Base-by-base conservation (phyloP, 2,113 vertebrate species). In the Dasyprocta punctata region DNA sequence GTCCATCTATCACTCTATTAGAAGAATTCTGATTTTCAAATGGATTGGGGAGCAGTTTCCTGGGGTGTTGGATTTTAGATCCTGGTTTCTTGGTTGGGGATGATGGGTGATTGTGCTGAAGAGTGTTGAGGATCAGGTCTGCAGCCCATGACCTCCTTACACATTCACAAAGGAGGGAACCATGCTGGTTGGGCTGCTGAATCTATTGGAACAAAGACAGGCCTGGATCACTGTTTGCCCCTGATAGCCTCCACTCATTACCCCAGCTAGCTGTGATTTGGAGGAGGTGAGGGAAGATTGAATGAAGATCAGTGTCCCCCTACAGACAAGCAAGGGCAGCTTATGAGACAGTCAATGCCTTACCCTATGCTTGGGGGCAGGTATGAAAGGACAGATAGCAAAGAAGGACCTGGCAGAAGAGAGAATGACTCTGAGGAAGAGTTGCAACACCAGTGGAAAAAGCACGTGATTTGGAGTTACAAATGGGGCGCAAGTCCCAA, bases 391-490 rank as follows among this genome's bases (percentile, higher is more conserved):
- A 49, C 63, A 69, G n/a, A 16, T 0, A 3, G 69, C 69, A 69
- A 47, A 3, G 49, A 41, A 65, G 11, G 38, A 16, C 22, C 1
- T 12, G 19, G 49, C 2, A 52, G 38, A 60, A 77, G 47, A 22
- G 28, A 61, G 24, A 33, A 26, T 9, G 4, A 7, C 3, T 9
- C 10, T 3, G 2, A 49, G 73, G 80, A 36, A 85, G 13, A 33
- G 49, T 7, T 12, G 3, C 0, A 30, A 30, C 19, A 3, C 0
- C 7, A n/a, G 11, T 3, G 69, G 54, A 49, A 65, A 52, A 36
- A 12, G 58, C 0, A 0, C 0, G 0, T 1, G 30, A 89, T 20
- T 19, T 38, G 26, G 60, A 94, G 63, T 69, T 36, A 33, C 8
- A 83, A 44, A 56, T 8, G 4, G 28, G 26, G 0, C 49, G 33